Evolutionary conservation across 53 echinoderm and acorn worm genomes (phyloP), one percentile per base, ranked within the genome.

Genomic region (Stichopus horrens): DNA sequence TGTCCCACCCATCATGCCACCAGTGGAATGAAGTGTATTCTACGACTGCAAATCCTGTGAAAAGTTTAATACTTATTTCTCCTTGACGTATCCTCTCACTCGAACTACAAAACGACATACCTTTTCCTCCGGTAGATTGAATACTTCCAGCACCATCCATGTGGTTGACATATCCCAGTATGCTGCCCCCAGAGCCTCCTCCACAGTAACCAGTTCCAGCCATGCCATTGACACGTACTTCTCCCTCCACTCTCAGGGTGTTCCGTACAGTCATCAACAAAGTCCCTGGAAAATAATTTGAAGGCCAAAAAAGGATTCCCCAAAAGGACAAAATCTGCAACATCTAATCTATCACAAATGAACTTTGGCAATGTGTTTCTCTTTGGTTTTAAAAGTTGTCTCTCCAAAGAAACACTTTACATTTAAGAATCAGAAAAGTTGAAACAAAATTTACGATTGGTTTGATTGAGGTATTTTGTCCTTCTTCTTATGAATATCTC

Each of bases 141-240:
- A 96, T 91, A 5, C 73, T 88, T 20, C 96, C 96, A 63, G 88
- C 88, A 51, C 96, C 96, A 90, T 96, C 96, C 0, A 96, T 81
- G 90, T 96, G 96, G 74, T 63, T 84, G 57, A 93, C 88, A 83
- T 90, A 88, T 20, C 90, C 82, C 63, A 96, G 83, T 13, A 96
- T 93, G 84, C 96, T 96, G 51, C 96, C 96, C 9, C 96, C 96
- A 51, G 94, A 88, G 5, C 96, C 96, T 11, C 87, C 92, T 58
- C 96, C 96, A 76, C 77, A 74, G 21, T 21, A 56, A 16, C 74
- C 67, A 16, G 66, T 79, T 22, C 94, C 94, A 83, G 86, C 83
- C 75, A 93, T 90, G 76, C 94, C 96, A 73, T 94, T 96, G 84
- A 83, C 96, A 91, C 94, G 94, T 81, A 96, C 89, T 88, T 89